Base-by-base conservation (phyloP, 1,140 invertebrate genomes). In the Zaprionus africanus region DNA sequence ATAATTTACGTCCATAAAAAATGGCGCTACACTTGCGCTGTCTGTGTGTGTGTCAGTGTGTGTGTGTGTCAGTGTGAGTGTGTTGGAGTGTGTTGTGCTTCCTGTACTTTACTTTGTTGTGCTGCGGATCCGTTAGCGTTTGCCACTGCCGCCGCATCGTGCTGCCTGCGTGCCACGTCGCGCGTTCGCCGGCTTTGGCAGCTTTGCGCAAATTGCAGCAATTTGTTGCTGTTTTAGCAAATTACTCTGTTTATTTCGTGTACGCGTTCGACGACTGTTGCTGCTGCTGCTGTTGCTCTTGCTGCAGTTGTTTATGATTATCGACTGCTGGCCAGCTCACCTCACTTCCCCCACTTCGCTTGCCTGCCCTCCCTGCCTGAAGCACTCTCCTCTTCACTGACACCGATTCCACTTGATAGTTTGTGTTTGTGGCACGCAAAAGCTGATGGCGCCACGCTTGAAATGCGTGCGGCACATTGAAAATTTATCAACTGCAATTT, bases 181-280 rank as follows among this genome's bases (percentile, higher is more conserved):
- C 85, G 69, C 78, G 81, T 88, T 81, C 79, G 81, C 78, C 85
- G 81, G 81, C 84, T 87, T 81, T 83, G 70, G 78, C 81, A 82
- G 82, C 79, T 85, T 82, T 82, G 79, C 77, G 85, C 72, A 90
- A 90, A 90, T 90, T 90, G 85, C 85, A 79, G 85, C 81, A 90
- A 90, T 90, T 90, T 90, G 85, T 90, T 90, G 85, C 86, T 90
- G 85, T 90, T 90, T 90, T 90, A 90, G 85, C 72, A 90, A 90
- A 90, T 90, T 90, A 85, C 85, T 87, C 78, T 82, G 85, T 90
- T 90, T 90, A 90, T 90, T 66, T 72, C 79, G 49, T 64, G 76
- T 78, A 78, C 70, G 57, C 70, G 66, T 24, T 41, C 51, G 65
- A 41, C 38, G 60, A 76, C 19, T 31, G 63, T 67, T 68, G 19